Evolutionary conservation across 2,888 invertebrate species (phyloP).

Genomic region (Tetragonula carbonaria): DNA sequence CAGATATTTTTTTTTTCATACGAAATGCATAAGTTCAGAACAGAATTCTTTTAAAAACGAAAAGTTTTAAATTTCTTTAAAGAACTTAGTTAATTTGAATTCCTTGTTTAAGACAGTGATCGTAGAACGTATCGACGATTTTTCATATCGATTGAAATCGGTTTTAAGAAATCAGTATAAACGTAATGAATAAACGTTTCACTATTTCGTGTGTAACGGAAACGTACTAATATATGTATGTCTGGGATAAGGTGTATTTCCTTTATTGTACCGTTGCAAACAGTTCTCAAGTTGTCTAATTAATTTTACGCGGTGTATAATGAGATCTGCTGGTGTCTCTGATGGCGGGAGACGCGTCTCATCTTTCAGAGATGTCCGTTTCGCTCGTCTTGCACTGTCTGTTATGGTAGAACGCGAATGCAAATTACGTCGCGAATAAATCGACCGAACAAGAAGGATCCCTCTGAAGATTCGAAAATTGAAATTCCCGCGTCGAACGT

Average conservation of each 20-base stretch:
- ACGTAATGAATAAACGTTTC: too few species aligned
- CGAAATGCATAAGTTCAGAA: too few species aligned
- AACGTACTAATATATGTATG: too few species aligned
- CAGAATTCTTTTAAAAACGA: too few species aligned
- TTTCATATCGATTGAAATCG: too few species aligned
- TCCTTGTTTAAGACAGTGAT: too few species aligned
- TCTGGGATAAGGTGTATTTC: background rate
- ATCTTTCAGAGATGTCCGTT: background rate
- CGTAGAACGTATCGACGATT: too few species aligned
- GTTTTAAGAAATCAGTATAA: too few species aligned
- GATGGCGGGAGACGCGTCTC: background rate
- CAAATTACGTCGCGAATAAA: background rate
- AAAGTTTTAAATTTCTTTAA: too few species aligned
- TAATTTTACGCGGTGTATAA: conserved; percentile 17
- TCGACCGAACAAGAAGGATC: background rate
- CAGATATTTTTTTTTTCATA: too few species aligned
- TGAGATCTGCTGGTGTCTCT: conserved; percentile 7
- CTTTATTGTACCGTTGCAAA: background rate
- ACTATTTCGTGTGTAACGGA: too few species aligned
- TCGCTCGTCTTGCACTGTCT: background rate
- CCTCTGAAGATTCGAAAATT: background rate
- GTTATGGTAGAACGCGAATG: background rate
- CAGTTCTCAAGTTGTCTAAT: conserved; percentile 5
- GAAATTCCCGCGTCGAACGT: background rate
- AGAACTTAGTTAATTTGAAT: too few species aligned